Percentiles rank a stretch among this genome's conserved stretches.
Evolutionary conservation across 2,797 vertebrate species (phyloP).

Genomic region (Hemibagrus guttatus): DNA sequence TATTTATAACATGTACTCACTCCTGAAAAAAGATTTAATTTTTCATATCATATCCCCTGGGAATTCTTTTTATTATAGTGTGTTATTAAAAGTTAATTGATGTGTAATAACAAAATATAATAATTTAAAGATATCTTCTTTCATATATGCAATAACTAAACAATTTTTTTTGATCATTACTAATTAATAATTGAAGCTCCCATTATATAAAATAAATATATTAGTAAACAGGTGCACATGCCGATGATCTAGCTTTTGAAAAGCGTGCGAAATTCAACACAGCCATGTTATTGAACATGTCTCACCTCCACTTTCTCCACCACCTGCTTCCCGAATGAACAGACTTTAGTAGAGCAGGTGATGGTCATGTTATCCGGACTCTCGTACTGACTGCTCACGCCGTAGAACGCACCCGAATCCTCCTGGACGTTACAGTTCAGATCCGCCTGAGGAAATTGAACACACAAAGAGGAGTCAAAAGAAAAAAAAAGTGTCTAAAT

Average conservation of each 20-base stretch:
- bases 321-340: slow-evolving; percentile 99
- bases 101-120: background rate
- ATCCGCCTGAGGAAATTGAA: slow-evolving; percentile 81
- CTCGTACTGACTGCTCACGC: slow-evolving; percentile 96
- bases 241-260: background rate
- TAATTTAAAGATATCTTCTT: background rate
- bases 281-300: background rate
- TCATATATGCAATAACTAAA: background rate
- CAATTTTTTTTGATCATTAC: background rate
- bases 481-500: background rate
- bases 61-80: background rate
- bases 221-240: background rate
- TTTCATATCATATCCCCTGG: background rate
- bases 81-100: background rate
- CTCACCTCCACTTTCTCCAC: slow-evolving; percentile 99
- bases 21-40: background rate
- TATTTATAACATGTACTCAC: background rate
- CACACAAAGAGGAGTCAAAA: background rate
- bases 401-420: slow-evolving; percentile 92
- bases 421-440: slow-evolving; percentile 94
- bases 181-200: background rate
- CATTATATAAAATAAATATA: background rate
- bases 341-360: slow-evolving; percentile 99
- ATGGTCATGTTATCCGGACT: slow-evolving; percentile 99
- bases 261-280: background rate